Evolutionary conservation across 2,888 invertebrate species (phyloP), one percentile per base, ranked within the genome.

Genomic region (Carabus problematicus): DNA sequence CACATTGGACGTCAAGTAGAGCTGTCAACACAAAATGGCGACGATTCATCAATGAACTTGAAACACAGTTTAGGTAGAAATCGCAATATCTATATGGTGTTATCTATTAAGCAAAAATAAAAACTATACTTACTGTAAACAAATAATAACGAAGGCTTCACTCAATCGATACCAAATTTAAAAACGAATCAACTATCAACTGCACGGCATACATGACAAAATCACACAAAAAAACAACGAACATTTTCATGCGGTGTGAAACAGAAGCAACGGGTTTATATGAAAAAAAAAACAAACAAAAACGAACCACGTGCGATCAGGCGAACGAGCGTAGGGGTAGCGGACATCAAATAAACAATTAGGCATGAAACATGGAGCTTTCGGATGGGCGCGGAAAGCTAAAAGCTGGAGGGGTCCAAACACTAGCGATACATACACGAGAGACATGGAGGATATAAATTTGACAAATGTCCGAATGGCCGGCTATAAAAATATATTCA

Each of bases 1-100:
- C 76, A 94, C 92, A 82, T 93, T 92, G 71, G 93, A 92, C 71
- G 93, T 93, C 78, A 94, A 87, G 82, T 90, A 90, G 79, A 93
- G 83, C 88, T 89, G 85, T 56, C 76, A 77, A 71, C 71, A 69
- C 56, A 73, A 71, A 70, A 45, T 59, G 52, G 49, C 9, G 9
- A 52, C 14, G 12, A 18, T 16, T 16, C 52, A 52, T 52, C 11
- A 64, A 41, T 45, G 29, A 62, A 45, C 40, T 64, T 47, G 47
- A 49, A 40, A 45, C n/a, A 45, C 45, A 45, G 2, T 3, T 45
- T 45, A 7, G 2, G 29, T 29, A 29, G 29, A 29, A 29, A 2
- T 3, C 29, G 6, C 2, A 29, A 29, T 29, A 29, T 29, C 14
- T 12, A 45, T 45, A 45, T 1, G 7, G 2, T 12, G 45, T 45